These are phyloP conservation scores for Brienomyrus brachyistius DNA, from an alignment of 2,113 vertebrate species.

Conservation along the genomic window DNA sequence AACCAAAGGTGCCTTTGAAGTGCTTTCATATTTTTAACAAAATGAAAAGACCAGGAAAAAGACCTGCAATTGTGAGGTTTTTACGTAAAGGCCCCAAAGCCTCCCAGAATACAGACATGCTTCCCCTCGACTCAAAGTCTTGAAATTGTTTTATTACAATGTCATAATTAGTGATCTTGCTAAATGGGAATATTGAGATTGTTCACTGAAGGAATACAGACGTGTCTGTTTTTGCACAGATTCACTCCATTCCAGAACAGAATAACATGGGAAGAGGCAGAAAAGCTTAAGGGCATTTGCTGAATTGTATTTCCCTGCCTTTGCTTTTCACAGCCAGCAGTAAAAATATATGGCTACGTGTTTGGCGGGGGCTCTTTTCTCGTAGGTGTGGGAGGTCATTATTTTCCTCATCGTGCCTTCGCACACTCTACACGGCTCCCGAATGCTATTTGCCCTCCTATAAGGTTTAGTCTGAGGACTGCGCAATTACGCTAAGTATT, in stretches of 20 bases:
- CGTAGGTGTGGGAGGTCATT: not conserved
- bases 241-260: not conserved
- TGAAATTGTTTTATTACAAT: not conserved
- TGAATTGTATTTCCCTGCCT: not conserved
- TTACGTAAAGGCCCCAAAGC: not conserved
- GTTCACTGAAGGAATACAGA: not conserved
- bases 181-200: not conserved
- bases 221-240: not conserved
- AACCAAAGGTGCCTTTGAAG: not conserved
- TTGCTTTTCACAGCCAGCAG: not conserved
- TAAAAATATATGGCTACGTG: not conserved
- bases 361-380: not conserved
- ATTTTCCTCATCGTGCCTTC: not conserved
- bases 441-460: not conserved
- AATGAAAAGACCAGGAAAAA: not conserved
- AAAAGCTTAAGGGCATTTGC: not conserved
- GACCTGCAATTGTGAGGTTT: too few relatives aligned
- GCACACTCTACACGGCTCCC: not conserved
- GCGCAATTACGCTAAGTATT: constrained; percentile 2
- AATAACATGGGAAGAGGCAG: not conserved
- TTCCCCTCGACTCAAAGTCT: not conserved
- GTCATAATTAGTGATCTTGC: not conserved
- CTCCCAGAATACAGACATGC: not conserved
- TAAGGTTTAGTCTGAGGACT: not conserved
- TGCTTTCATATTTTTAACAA: not conserved